These are phyloP conservation scores for Agrochola litura DNA, from an alignment of 2,888 invertebrate genomes.

Conservation along the genomic window DNA sequence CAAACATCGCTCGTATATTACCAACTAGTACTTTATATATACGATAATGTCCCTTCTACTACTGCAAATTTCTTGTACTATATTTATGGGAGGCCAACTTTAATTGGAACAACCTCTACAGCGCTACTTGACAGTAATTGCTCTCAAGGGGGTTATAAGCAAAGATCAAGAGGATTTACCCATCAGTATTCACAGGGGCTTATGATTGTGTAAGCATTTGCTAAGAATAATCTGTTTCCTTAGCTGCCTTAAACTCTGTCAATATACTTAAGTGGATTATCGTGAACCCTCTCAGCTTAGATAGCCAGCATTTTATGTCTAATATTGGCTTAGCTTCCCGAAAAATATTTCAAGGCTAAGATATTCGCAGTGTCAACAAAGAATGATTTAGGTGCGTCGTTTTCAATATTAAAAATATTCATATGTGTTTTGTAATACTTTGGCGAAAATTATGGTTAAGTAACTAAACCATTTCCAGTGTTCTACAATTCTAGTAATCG, in stretches of 20 bases:
- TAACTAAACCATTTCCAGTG: background rate
- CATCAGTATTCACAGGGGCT: slow-evolving; percentile 53
- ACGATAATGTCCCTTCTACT: background rate
- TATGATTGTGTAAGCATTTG: slow-evolving; percentile 29
- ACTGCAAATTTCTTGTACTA: slow-evolving; percentile 5
- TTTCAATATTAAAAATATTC: slow-evolving; percentile 1
- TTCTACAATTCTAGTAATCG: background rate
- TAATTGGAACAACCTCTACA: slow-evolving; percentile 41
- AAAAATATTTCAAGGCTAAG: slow-evolving; percentile 13
- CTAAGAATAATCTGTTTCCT: slow-evolving; percentile 12
- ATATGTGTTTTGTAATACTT: slow-evolving; percentile 13
- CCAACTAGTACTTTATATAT: background rate
- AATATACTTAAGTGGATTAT: slow-evolving; percentile 37
- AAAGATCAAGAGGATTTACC: slow-evolving; percentile 30
- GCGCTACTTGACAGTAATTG: slow-evolving; percentile 19
- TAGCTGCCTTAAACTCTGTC: slow-evolving; percentile 23
- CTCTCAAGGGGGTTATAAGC: slow-evolving; percentile 13
- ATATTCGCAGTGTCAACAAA: slow-evolving; percentile 18
- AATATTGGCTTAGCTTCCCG: slow-evolving; percentile 25
- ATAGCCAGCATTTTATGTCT: slow-evolving; percentile 14
- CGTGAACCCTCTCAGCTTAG: slow-evolving; percentile 17
- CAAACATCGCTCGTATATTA: slow-evolving; percentile 7
- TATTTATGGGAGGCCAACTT: slow-evolving; percentile 21
- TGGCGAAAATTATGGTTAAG: background rate
- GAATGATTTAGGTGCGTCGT: slow-evolving; percentile 1